phyloP scores from a whole-genome alignment of 2,888 invertebrate species.

The Scaptomyza flava region DNA sequence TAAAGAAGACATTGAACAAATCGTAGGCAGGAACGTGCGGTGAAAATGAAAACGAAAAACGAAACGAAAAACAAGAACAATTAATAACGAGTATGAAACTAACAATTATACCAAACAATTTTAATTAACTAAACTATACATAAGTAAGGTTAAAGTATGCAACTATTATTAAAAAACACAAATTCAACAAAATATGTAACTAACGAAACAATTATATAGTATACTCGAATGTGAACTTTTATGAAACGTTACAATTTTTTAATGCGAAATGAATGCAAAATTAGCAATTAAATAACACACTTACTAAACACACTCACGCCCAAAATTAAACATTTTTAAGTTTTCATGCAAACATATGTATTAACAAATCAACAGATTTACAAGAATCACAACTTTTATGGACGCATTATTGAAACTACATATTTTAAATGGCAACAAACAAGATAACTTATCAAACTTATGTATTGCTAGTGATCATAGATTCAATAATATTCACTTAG shows the following conservation, averaged over 20 bases:
- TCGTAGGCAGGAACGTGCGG: conserved; percentile 85
- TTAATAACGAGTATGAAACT: conserved; percentile 64
- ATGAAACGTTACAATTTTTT: conserved; percentile 70
- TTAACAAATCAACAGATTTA: conserved; percentile 7
- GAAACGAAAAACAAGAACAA: conserved; percentile 53
- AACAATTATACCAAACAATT: conserved; percentile 74
- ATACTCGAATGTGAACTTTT: conserved; percentile 73
- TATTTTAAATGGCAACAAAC: conserved; percentile 41
- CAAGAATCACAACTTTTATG: conserved; percentile 20
- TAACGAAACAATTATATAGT: conserved; percentile 67
- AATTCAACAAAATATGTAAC: conserved; percentile 56
- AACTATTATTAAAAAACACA: conserved; percentile 62
- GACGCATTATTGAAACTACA: conserved; percentile 8
- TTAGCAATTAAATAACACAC: conserved; percentile 43
- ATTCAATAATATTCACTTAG: conserved; percentile 49
- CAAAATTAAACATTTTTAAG: conserved; percentile 24
- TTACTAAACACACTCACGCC: conserved; percentile 5
- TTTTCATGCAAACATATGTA: conserved; percentile 17
- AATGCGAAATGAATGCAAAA: conserved; percentile 53
- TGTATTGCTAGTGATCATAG: conserved; percentile 69
- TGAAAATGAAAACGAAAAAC: conserved; percentile 71
- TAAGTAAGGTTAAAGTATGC: conserved; percentile 67
- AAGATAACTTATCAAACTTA: conserved; percentile 58
- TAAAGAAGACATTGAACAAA: conserved; percentile 82
- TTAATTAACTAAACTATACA: conserved; percentile 72